Percentiles rank a stretch among this genome's conserved stretches.
These are phyloP conservation scores for Heliopora coerulea DNA, from an alignment of 92 coral and sea anemone species.

Conservation along the genomic window DNA sequence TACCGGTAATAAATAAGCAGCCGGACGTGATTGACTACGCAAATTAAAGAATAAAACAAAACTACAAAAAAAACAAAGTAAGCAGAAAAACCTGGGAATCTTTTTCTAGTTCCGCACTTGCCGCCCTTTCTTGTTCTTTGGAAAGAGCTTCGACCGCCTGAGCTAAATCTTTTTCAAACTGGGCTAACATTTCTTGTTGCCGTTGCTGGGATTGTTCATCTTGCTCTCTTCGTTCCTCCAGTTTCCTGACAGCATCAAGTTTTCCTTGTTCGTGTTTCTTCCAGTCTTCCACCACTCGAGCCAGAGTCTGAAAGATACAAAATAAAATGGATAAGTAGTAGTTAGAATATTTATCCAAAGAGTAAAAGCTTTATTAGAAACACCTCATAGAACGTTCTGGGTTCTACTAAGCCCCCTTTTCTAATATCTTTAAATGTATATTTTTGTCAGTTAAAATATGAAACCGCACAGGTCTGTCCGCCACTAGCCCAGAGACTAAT, in stretches of 20 bases:
- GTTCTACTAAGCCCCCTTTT: no score
- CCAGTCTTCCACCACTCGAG: constrained; percentile 99
- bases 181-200: constrained; percentile 94
- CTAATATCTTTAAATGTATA: no score
- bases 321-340: background rate
- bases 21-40: no score
- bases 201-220: constrained; percentile 80
- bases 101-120: constrained; percentile 72
- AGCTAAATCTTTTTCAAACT: constrained; percentile 92
- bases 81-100: constrained; percentile 49
- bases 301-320: constrained; percentile 67
- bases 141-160: constrained; percentile 90
- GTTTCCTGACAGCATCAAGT: constrained; percentile 62
- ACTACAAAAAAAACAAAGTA: no score
- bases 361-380: no score
- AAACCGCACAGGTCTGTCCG: no score
- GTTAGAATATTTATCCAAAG: no score
- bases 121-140: constrained; percentile 79
- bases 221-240: constrained; percentile 75
- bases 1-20: no score
- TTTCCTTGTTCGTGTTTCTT: constrained; percentile 96
- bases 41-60: no score
- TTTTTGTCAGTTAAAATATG: no score
- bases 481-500: no score
- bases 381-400: no score